phyloP scores from a whole-genome alignment of 92 coral and sea anemone genomes.

The Palythoa grandis region DNA sequence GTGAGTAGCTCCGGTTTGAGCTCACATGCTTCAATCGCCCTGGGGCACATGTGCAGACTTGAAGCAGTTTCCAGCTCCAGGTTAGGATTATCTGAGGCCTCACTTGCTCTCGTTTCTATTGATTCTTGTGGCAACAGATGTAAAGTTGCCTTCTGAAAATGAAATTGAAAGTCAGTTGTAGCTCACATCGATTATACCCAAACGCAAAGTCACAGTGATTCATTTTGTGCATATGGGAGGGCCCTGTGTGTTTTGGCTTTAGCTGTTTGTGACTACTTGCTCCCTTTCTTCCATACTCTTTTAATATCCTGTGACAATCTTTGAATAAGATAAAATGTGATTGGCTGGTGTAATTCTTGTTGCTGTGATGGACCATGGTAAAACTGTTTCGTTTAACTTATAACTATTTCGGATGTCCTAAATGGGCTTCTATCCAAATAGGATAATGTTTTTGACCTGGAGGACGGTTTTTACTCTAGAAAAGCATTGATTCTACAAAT shows the following conservation, averaged over 20 bases:
- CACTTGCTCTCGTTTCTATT: neutral
- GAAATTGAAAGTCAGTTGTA: neutral
- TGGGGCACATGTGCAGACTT: conserved; percentile 5
- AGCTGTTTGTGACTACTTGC: neutral
- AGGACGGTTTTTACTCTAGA: no score
- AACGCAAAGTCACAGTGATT: conserved; percentile 4
- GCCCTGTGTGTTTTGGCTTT: neutral
- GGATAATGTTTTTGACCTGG: no score
- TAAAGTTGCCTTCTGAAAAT: conserved; percentile 15
- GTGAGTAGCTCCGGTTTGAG: conserved; percentile 15
- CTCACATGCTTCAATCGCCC: conserved; percentile 15
- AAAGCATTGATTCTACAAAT: no score
- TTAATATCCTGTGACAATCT: neutral
- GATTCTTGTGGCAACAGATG: neutral
- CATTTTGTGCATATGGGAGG: neutral
- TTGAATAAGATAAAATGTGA: neutral
- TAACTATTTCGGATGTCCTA: no score
- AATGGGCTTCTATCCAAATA: no score
- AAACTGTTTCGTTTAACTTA: neutral
- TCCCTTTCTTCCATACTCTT: neutral
- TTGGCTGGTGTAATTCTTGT: neutral
- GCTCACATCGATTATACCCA: neutral
- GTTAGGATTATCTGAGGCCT: neutral
- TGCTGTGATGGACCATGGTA: neutral
- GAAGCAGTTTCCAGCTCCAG: neutral